Evolutionary conservation across 2,113 vertebrate genomes (phyloP).

Genomic region (Eurystomus gularis): DNA sequence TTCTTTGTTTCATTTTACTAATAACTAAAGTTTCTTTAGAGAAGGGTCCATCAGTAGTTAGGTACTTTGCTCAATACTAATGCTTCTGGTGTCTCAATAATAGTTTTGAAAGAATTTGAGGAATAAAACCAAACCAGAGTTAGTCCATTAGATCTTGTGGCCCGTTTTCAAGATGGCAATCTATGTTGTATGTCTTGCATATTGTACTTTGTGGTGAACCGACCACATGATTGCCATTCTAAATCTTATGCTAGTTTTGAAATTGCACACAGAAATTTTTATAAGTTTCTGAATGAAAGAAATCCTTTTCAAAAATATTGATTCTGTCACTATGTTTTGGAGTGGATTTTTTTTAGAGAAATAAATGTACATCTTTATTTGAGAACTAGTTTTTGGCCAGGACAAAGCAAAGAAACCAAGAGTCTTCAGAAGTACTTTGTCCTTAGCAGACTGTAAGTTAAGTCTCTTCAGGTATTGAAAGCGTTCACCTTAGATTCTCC

Average conservation of each 20-base stretch:
- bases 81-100: background rate
- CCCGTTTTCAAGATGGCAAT: background rate
- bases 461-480: background rate
- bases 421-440: background rate
- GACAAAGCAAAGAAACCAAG: background rate
- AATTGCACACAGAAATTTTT: background rate
- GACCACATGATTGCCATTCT: background rate
- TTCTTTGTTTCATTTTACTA: background rate
- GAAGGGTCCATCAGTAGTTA: background rate
- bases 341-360: background rate
- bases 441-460: background rate
- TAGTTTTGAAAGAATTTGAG: background rate
- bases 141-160: background rate
- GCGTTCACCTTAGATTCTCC: background rate
- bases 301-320: background rate
- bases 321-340: background rate
- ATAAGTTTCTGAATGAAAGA: background rate
- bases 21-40: background rate
- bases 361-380: background rate
- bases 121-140: background rate
- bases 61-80: background rate
- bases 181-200: background rate
- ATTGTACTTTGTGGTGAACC: background rate
- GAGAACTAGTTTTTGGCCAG: background rate
- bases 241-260: background rate